Conservation (phyloP, 2,888 invertebrate genomes). For the Zootermopsis nevadensis region DNA sequence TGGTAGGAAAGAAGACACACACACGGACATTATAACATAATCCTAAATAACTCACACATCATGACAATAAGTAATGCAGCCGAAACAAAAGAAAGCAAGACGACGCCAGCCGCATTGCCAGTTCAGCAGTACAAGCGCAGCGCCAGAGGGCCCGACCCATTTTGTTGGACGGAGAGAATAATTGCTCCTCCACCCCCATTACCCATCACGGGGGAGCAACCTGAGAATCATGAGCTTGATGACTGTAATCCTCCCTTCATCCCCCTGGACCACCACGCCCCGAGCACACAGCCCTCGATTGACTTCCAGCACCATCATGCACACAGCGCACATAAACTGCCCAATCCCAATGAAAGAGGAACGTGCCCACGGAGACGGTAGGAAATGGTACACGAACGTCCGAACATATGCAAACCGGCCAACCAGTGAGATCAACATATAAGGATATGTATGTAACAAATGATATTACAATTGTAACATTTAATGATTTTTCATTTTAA, state of each 20-base stretch:
- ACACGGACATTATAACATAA: no score
- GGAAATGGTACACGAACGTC: no score
- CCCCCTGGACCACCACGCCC: slow-evolving; percentile 28
- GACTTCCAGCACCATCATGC: slow-evolving; percentile 39
- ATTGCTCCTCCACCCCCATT: slow-evolving; percentile 27
- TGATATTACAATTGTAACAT: no score
- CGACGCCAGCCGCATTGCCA: background rate
- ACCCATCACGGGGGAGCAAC: slow-evolving; percentile 25
- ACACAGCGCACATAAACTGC: slow-evolving; percentile 7
- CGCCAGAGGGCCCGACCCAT: slow-evolving; percentile 27
- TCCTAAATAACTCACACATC: no score
- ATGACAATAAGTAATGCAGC: background rate
- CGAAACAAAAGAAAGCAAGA: background rate
- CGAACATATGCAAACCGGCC: no score
- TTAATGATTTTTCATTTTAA: no score
- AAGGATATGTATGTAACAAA: no score
- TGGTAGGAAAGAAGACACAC: no score
- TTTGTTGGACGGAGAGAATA: slow-evolving; percentile 36
- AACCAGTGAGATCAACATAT: no score
- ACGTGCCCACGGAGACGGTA: background rate
- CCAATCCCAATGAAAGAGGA: background rate
- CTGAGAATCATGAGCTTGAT: slow-evolving; percentile 46
- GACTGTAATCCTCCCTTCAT: slow-evolving; percentile 42
- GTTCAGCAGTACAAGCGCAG: slow-evolving; percentile 22
- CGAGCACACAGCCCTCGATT: slow-evolving; percentile 30